Conservation (phyloP, 2,797 vertebrate genomes). For the Malacoctenus gilli region DNA sequence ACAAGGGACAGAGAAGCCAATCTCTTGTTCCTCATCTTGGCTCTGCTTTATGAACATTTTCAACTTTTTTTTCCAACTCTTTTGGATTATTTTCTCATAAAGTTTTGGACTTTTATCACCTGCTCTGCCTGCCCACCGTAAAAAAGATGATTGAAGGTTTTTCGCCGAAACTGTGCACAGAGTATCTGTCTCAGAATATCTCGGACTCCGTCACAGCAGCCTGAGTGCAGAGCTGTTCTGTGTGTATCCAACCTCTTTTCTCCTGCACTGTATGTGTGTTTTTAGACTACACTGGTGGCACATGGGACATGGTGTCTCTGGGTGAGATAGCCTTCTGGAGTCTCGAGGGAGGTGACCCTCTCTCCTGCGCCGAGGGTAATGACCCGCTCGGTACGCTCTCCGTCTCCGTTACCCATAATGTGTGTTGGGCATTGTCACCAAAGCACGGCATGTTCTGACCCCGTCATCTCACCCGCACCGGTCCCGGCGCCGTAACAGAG, state of each 20-base stretch:
- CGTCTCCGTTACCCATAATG: slow-evolving; percentile 44
- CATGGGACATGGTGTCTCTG: slow-evolving; percentile 82
- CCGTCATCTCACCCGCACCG: slow-evolving; percentile 52
- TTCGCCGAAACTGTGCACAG: too few species aligned
- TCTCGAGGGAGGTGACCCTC: slow-evolving; percentile 82
- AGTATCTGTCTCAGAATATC: too few species aligned
- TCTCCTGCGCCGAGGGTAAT: slow-evolving; percentile 77
- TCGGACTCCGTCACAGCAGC: too few species aligned
- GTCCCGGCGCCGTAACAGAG: slow-evolving; percentile 31
- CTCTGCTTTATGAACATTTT: too few species aligned
- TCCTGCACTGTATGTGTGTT: slow-evolving; percentile 67
- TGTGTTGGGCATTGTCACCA: slow-evolving; percentile 50
- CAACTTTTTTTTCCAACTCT: too few species aligned
- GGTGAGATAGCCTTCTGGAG: slow-evolving; percentile 86
- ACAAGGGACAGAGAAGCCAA: too few species aligned
- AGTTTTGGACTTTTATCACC: too few species aligned
- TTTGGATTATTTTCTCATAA: too few species aligned
- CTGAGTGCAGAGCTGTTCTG: too few species aligned
- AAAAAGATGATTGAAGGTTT: too few species aligned
- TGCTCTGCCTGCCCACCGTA: too few species aligned
- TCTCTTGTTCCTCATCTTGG: too few species aligned
- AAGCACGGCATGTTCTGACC: slow-evolving; percentile 65
- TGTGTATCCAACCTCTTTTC: slow-evolving; percentile 38
- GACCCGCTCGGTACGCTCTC: slow-evolving; percentile 49
- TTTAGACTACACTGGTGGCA: slow-evolving; percentile 78